These are phyloP conservation scores for Pelvicachromis taeniatus DNA, from an alignment of 2,113 vertebrate species.

Conservation along the genomic window DNA sequence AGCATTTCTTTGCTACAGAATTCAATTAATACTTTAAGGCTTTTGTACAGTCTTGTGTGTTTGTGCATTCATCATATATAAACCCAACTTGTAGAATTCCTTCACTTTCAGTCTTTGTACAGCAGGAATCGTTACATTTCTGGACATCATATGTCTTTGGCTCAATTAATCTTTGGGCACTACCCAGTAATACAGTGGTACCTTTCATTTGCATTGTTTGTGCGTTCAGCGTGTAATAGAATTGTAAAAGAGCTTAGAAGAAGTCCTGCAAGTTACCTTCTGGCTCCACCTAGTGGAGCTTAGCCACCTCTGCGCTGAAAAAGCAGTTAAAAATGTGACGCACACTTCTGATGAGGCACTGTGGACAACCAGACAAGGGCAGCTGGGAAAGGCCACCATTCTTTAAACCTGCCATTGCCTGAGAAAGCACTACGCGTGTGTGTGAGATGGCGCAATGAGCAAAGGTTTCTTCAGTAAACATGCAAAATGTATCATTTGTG, in stretches of 20 bases:
- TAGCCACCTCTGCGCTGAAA: neutral
- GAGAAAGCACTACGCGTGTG: neutral
- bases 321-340: neutral
- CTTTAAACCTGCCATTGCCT: neutral
- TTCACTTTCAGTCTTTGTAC: neutral
- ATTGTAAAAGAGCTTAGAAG: neutral
- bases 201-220: slow-evolving; percentile 70
- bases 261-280: neutral
- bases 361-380: neutral
- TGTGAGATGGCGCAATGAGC: neutral
- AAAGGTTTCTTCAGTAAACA: slow-evolving; percentile 18
- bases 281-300: slow-evolving; percentile 29
- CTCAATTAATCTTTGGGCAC: slow-evolving; percentile 33
- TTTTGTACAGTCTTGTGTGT: slow-evolving; percentile 16
- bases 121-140: neutral
- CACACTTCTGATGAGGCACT: neutral
- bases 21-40: slow-evolving; percentile 66
- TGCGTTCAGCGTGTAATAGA: slow-evolving; percentile 46
- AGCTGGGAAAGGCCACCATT: neutral
- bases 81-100: neutral
- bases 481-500: neutral
- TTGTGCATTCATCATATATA: neutral
- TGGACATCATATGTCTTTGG: slow-evolving; percentile 46
- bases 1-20: slow-evolving; percentile 1
- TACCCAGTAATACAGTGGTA: slow-evolving; percentile 8